phyloP scores from a whole-genome alignment of 1,140 invertebrate species.

The Drosophila dunni region DNA sequence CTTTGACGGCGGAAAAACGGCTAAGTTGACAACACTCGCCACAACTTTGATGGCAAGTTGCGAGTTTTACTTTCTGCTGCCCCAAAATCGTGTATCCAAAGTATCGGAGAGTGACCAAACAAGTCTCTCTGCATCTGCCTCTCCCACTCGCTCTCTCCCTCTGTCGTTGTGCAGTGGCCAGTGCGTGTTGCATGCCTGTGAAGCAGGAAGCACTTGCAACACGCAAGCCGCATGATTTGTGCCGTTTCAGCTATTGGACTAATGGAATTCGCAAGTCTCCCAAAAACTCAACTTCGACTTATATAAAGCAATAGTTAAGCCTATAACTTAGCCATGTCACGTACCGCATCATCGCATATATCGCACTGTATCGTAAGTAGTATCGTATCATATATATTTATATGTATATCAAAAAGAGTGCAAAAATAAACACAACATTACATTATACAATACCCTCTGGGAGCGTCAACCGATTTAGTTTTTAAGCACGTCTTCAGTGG shows the following conservation, averaged over 20 bases:
- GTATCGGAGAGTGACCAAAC: slow-evolving; percentile 67
- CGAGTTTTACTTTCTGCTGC: slow-evolving; percentile 76
- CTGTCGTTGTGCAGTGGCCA: slow-evolving; percentile 30
- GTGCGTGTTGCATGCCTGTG: slow-evolving; percentile 72
- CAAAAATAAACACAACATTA: not conserved
- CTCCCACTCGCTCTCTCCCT: slow-evolving; percentile 4
- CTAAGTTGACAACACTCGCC: slow-evolving; percentile 6
- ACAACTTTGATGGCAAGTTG: slow-evolving; percentile 40
- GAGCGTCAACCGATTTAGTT: slow-evolving; percentile 18
- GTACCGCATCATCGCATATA: slow-evolving; percentile 16
- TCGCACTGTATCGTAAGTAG: slow-evolving; percentile 4
- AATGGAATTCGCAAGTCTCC: slow-evolving; percentile 52
- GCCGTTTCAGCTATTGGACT: slow-evolving; percentile 48
- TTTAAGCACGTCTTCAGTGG: slow-evolving; percentile 60
- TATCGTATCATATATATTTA: slow-evolving; percentile 4
- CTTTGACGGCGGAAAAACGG: no score
- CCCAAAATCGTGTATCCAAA: slow-evolving; percentile 45
- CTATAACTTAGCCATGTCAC: slow-evolving; percentile 59
- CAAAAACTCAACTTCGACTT: slow-evolving; percentile 28
- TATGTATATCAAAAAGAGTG: not conserved
- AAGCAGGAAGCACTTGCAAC: slow-evolving; percentile 80
- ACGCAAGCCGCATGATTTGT: slow-evolving; percentile 71
- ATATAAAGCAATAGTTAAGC: slow-evolving; percentile 45
- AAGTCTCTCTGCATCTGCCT: slow-evolving; percentile 28
- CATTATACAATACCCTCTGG: slow-evolving; percentile 34